Conservation (phyloP, 2,888 invertebrate genomes). For the Parascotia fuliginaria region DNA sequence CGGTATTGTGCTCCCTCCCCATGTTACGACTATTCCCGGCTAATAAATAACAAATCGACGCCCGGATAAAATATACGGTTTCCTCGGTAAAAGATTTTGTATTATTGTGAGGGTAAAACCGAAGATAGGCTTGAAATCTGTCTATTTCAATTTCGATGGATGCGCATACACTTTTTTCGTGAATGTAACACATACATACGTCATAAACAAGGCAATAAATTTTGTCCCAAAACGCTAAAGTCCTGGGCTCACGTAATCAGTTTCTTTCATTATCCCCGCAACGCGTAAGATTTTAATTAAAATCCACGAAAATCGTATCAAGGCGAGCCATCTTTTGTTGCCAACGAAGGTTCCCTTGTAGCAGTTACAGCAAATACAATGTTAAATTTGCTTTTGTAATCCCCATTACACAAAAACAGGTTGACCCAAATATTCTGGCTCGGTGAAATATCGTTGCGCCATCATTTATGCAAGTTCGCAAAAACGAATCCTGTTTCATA, state of each 20-base stretch:
- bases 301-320: constrained; percentile 75
- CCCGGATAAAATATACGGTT: constrained; percentile 81
- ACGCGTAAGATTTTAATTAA: constrained; percentile 83
- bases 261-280: constrained; percentile 68
- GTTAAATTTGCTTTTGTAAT: constrained; percentile 82
- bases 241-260: constrained; percentile 61
- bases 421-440: constrained; percentile 82
- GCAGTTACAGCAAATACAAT: constrained; percentile 79
- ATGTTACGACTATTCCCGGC: constrained; percentile 82
- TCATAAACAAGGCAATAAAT: constrained; percentile 59
- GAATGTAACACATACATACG: constrained; percentile 36
- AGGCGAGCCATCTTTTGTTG: constrained; percentile 75
- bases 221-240: constrained; percentile 57
- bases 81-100: constrained; percentile 72
- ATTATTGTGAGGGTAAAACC: constrained; percentile 60
- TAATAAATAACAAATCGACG: constrained; percentile 86
- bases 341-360: constrained; percentile 72
- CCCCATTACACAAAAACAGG: constrained; percentile 83
- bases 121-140: constrained; percentile 60
- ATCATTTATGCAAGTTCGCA: constrained; percentile 82
- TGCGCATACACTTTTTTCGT: constrained; percentile 44
- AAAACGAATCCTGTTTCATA: constrained; percentile 76
- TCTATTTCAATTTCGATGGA: constrained; percentile 59
- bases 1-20: constrained; percentile 77
- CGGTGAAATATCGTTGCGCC: constrained; percentile 79